Conservation (phyloP, 1,140 invertebrate species). For the Listronotus oregonensis region DNA sequence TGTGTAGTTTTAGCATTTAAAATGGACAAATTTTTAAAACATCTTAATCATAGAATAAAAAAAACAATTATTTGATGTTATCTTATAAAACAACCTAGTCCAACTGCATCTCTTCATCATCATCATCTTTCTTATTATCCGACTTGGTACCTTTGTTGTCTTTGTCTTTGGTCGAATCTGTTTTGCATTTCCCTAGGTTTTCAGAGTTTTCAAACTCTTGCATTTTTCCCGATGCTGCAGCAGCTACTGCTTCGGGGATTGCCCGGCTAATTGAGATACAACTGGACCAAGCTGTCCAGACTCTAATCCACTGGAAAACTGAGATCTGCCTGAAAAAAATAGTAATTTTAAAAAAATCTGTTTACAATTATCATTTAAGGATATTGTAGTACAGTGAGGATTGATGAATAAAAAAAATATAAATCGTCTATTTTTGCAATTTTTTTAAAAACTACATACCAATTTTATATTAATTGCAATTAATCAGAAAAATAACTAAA, state of each 20-base stretch:
- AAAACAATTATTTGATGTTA: too few relatives aligned
- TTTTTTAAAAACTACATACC: too few relatives aligned
- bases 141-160: slow-evolving; percentile 54
- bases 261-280: slow-evolving; percentile 88
- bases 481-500: too few relatives aligned
- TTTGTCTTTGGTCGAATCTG: slow-evolving; percentile 43
- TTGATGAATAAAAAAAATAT: too few relatives aligned
- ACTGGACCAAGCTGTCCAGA: slow-evolving; percentile 94
- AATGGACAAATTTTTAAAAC: too few relatives aligned
- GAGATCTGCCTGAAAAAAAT: slow-evolving; percentile 74
- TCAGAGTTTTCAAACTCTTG: slow-evolving; percentile 89
- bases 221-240: slow-evolving; percentile 87
- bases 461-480: too few relatives aligned
- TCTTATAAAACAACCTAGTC: slow-evolving; percentile 53
- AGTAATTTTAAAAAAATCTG: neutral
- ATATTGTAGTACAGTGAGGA: too few relatives aligned
- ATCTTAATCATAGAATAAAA: too few relatives aligned
- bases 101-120: slow-evolving; percentile 67
- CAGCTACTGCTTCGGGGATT: slow-evolving; percentile 82
- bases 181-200: slow-evolving; percentile 59
- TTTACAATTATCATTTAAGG: too few relatives aligned
- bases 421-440: too few relatives aligned
- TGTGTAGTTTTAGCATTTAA: too few relatives aligned
- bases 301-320: slow-evolving; percentile 92
- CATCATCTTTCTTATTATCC: slow-evolving; percentile 58